Conservation (phyloP, 2,888 invertebrate species). For the Pandemis cinnamomeana region DNA sequence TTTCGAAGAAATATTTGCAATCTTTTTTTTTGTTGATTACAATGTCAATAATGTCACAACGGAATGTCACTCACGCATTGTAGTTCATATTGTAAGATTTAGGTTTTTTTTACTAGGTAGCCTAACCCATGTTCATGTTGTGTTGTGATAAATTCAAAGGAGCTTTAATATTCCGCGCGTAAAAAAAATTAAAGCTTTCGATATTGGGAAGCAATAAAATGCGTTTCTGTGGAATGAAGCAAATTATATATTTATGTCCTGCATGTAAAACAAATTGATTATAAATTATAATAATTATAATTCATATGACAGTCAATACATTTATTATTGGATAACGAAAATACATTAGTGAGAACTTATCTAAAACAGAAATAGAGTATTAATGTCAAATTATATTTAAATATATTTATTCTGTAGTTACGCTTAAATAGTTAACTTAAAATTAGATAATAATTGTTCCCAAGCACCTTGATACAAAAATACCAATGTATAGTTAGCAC, state of each 20-base stretch:
- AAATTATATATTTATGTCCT: slow-evolving; percentile 37
- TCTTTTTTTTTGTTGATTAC: slow-evolving; percentile 4
- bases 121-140: too few relatives aligned
- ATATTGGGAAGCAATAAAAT: slow-evolving; percentile 17
- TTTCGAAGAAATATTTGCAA: slow-evolving; percentile 32
- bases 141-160: too few relatives aligned
- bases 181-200: neutral
- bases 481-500: slow-evolving; percentile 45
- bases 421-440: slow-evolving; percentile 40
- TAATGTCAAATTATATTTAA: slow-evolving; percentile 20
- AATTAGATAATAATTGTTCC: slow-evolving; percentile 47
- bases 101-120: too few relatives aligned
- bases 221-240: slow-evolving; percentile 22
- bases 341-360: slow-evolving; percentile 18
- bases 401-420: slow-evolving; percentile 21
- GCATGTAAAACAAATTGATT: slow-evolving; percentile 30
- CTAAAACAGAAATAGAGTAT: slow-evolving; percentile 18
- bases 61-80: too few relatives aligned
- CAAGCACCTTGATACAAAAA: slow-evolving; percentile 56
- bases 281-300: neutral
- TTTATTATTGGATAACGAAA: slow-evolving; percentile 16
- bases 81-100: too few relatives aligned
- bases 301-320: slow-evolving; percentile 26
- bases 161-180: too few relatives aligned
- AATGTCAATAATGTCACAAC: slow-evolving; percentile 8